A percentile compares a stretch with the other conserved stretches of the same genome.
Evolutionary conservation across 2,888 invertebrate genomes (phyloP).

Genomic region (Eremobia ochroleuca): DNA sequence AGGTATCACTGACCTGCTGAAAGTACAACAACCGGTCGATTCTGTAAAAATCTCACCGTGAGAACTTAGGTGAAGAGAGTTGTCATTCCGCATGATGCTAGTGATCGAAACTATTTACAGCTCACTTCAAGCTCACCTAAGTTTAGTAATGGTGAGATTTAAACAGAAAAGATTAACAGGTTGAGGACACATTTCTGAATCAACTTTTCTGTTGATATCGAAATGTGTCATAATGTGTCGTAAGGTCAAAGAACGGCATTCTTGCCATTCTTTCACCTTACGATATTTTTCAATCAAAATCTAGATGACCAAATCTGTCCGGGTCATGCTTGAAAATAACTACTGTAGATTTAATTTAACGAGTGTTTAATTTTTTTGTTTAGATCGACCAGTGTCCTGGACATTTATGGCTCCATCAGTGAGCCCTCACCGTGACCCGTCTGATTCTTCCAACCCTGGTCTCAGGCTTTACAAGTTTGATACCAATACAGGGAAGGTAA

Average conservation of each 20-base stretch:
- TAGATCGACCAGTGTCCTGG: slow-evolving; percentile 96
- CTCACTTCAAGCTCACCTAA: too few relatives aligned
- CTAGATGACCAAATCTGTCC: neutral
- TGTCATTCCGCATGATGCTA: too few relatives aligned
- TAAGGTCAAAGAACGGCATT: too few relatives aligned
- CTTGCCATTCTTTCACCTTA: neutral
- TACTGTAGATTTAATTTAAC: neutral
- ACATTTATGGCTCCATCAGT: slow-evolving; percentile 97
- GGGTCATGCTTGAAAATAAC: neutral
- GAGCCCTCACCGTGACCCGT: slow-evolving; percentile 95
- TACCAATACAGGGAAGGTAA: slow-evolving; percentile 95
- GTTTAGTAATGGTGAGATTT: too few relatives aligned
- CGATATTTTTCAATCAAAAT: neutral
- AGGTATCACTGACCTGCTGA: neutral
- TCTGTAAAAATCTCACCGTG: too few relatives aligned
- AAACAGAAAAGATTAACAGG: neutral
- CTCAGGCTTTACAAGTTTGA: slow-evolving; percentile 97
- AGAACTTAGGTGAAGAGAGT: too few relatives aligned
- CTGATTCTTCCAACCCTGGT: slow-evolving; percentile 96
- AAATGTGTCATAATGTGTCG: too few relatives aligned
- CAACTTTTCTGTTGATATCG: too few relatives aligned
- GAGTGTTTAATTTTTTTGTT: slow-evolving; percentile 31
- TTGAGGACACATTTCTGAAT: neutral
- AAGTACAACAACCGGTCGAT: neutral
- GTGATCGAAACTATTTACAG: too few relatives aligned